Evolutionary conservation across 2,797 vertebrate genomes (phyloP), one percentile per base, ranked within the genome.

Genomic region (Pogoniulus pusillus): DNA sequence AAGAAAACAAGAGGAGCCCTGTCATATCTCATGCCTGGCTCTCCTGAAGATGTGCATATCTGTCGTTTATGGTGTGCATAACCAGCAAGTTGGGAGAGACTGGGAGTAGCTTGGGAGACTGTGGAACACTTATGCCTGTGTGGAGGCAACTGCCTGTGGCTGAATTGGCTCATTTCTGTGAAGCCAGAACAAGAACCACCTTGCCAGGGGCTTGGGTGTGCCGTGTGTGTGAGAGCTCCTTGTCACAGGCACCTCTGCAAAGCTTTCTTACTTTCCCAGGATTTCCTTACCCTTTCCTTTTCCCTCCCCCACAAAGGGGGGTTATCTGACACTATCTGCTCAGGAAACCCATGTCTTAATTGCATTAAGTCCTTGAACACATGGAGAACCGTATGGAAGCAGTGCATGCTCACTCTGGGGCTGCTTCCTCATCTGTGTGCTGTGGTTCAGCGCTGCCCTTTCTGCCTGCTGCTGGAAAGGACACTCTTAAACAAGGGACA

Each of bases 271-370:
- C 63, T 93, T 94, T 93, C 82, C 85, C 82, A 93, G 90, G 84
- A 83, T 89, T 93, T 94, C 73, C 79, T 85, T 76, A 43, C 64
- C 76, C 53, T 82, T 90, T 89, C 75, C 82, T 92, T 71, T 69
- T 65, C 74, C 65, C 77, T 90, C 88, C 88, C 85, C 66, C 34
- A 1, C 4, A 1, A 84, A 82, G 78, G 73, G 71, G 74, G 58
- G 24, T 92, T 93, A 63, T 95, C 87, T 82, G 82, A 83, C 72
- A 30, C 37, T 95, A 85, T 96, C 96, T 96, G 68, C 97, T 98
- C 97, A 98, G 97, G 97, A 97, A 97, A 96, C 83, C 88, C 66
- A 3, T 78, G 81, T 93, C 94, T 96, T 90, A 81, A 92, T 83
- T 32, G 73, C 22, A 0, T 81, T 69, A 72, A 94, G 59, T 70